Evolutionary conservation across 2,888 invertebrate species (phyloP).

Genomic region (Tanytarsus gracilentus): DNA sequence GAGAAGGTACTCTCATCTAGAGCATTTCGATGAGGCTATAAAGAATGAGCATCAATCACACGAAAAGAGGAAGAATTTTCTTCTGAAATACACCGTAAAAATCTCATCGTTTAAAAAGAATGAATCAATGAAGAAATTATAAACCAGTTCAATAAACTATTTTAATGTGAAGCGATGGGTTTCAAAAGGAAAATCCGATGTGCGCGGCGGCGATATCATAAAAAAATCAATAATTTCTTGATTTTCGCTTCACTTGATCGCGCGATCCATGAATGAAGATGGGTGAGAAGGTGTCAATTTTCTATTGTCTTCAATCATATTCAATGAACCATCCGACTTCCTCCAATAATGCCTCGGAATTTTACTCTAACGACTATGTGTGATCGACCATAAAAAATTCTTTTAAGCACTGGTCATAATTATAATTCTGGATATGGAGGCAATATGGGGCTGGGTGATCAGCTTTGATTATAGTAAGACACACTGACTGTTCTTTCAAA

Average conservation of each 20-base stretch:
- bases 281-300: conserved; percentile 26
- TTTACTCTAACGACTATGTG: not conserved
- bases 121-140: not conserved
- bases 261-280: not conserved
- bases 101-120: not conserved
- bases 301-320: conserved; percentile 2
- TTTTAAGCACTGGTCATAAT: too few relatives aligned
- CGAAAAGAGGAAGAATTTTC: not conserved
- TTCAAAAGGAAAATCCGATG: conserved; percentile 16
- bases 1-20: not conserved
- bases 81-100: conserved; percentile 1
- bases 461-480: too few relatives aligned
- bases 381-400: too few relatives aligned
- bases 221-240: not conserved
- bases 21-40: not conserved
- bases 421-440: too few relatives aligned
- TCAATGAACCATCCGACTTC: not conserved
- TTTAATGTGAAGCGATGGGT: conserved; percentile 23
- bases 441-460: too few relatives aligned
- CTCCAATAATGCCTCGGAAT: not conserved
- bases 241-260: conserved; percentile 18
- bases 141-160: conserved; percentile 24
- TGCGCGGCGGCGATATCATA: conserved; percentile 6
- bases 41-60: not conserved
- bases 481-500: too few relatives aligned